Base-by-base conservation (phyloP, 1,140 invertebrate species). In the Steinernema feltiae region DNA sequence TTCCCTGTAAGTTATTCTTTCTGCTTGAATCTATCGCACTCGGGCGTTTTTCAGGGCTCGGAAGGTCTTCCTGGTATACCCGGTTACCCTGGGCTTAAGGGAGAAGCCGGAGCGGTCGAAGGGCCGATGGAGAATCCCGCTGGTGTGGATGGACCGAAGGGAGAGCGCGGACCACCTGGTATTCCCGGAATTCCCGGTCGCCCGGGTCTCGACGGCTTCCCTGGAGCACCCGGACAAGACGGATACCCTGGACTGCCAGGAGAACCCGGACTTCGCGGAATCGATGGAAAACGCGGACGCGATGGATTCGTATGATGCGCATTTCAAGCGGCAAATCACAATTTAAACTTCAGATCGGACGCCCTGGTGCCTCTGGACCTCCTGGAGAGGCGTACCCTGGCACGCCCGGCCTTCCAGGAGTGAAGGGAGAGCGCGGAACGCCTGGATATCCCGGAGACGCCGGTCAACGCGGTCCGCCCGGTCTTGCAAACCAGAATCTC, bases 41-140 rank as follows among this genome's bases (percentile, higher is more conserved):
- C 18, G 1, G 1, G 3, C 71, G 7, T 53, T n/a, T 27, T 79
- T 78, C 46, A 83, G 81, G 82, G 82, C 31, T 53, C 76, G 24
- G 81, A 80, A 32, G 84, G 84, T 30, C 48, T 84, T 1, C 85
- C 84, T 31, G 84, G 85, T 24, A 69, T 84, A 32, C 79, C 82
- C 53, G 84, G 84, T 30, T 84, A 81, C 70, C 82, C 84, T 32
- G 84, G 84, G 69, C n/a, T 74, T 27, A 81, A 80, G 73, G 84
- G 84, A 70, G 84, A 85, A 77, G 78, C 83, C 70, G 84, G 84
- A 69, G 84, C 86, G 69, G 78, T 85, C 30, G 69, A 81, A 30
- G 84, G 84, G 18, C 83, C 84, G n/a, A 84, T 85, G 82, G 84
- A 85, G 48, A 86, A 86, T 29, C 79, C 79, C 21, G 74, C 78